Evolutionary conservation across 2,113 vertebrate genomes (phyloP), one percentile per base, ranked within the genome.

Genomic region (Mastomys coucha): DNA sequence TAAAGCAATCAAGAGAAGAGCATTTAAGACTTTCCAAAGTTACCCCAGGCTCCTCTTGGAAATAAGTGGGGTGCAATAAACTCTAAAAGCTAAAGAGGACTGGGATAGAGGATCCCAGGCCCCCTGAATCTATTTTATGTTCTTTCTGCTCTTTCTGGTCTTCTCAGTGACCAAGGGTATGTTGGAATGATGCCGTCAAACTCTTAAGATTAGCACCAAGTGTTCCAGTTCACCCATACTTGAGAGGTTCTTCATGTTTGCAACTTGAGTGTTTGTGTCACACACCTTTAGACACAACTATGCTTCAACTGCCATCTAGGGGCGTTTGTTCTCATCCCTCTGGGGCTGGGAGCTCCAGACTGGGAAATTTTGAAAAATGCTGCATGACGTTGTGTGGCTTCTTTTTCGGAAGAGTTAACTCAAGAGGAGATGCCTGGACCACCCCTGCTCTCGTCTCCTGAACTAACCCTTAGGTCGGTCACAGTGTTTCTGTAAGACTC

Each of bases 11-110:
- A 89, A 60, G 11, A 51, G 24, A 93, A 88, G 53, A 93, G 39
- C 49, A 42, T 80, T 77, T 78, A 53, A 45, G 24, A 73, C 85
- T 95, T 95, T 88, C 63, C 69, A 51, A 33, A 88, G 24, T n/a
- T 81, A 77, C 69, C 90, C 3, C 63, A 92, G 65, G 87, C 31
- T 91, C 69, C 42, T 96, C 28, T 84, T 94, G 31, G 39, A 95
- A 96, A 49, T 85, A 91, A 81, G 33, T 39, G 7, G 5, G 20
- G 75, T 36, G 49, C n/a, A 94, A 84, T 94, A 96, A 94, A 70
- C 80, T 85, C 58, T n/a, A 75, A 91, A 82, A 78, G 51, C 82
- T 81, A 49, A 65, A 26, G 26, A 82, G 42, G 91, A n/a, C 81
- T 93, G 17, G 3, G 7, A 67, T 53, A 86, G 36, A 92, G 87